phyloP scores from a whole-genome alignment of 2,888 invertebrate genomes.

The Melanostoma scalare region DNA sequence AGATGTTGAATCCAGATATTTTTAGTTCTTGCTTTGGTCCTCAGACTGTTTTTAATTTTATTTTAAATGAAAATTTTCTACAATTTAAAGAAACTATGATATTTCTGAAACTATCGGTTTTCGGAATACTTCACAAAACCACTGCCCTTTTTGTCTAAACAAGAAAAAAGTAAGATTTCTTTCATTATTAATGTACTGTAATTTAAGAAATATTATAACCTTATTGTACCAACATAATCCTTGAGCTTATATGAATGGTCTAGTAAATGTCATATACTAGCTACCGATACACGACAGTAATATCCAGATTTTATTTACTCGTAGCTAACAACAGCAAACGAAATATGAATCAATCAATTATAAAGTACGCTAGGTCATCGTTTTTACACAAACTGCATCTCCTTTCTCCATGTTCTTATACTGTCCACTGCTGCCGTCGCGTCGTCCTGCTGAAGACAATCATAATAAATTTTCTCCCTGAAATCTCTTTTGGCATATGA shows the following conservation, averaged over 20 bases:
- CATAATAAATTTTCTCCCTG: constrained; percentile 68
- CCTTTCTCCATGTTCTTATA: constrained; percentile 24
- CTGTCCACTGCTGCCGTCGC: constrained; percentile 19
- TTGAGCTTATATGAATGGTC: not conserved
- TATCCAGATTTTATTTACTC: constrained; percentile 21
- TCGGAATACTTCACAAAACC: too few species aligned
- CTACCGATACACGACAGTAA: not conserved
- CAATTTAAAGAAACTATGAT: too few species aligned
- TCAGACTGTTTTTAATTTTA: too few species aligned
- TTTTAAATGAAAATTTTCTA: too few species aligned
- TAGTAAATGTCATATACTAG: constrained; percentile 12
- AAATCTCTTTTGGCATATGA: constrained; percentile 73
- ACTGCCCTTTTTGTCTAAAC: too few species aligned
- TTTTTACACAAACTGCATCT: constrained; percentile 41
- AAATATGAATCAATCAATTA: constrained; percentile 70
- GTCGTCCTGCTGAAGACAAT: constrained; percentile 60
- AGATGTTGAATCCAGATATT: too few species aligned
- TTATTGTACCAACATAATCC: too few species aligned
- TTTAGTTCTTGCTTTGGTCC: too few species aligned
- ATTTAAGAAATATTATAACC: too few species aligned
- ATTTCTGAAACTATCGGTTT: too few species aligned
- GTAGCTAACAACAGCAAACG: constrained; percentile 1
- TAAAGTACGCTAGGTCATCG: constrained; percentile 61
- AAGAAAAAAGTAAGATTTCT: too few species aligned
- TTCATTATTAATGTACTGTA: too few species aligned